These are phyloP conservation scores for Atta cephalotes DNA, from an alignment of 1,140 invertebrate species.

Conservation along the genomic window DNA sequence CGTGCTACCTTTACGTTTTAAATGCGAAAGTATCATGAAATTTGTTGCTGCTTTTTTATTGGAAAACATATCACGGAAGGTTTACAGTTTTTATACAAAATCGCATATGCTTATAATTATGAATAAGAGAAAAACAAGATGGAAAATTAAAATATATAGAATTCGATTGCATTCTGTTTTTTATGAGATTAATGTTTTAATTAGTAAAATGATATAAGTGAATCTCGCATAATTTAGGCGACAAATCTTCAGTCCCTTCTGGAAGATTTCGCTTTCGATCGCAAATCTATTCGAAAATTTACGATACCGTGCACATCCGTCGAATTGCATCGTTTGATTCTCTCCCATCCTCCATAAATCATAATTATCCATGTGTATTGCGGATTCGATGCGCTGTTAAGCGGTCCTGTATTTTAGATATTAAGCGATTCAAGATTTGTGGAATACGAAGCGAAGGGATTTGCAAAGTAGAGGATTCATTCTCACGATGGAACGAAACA, in stretches of 20 bases:
- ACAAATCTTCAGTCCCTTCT: constrained; percentile 12
- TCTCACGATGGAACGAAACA: constrained; percentile 3
- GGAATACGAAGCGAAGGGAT: constrained; percentile 40
- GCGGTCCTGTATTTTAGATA: constrained; percentile 55
- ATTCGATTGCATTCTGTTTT: neutral
- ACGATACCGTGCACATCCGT: constrained; percentile 38
- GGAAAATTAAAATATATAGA: neutral
- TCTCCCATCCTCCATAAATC: constrained; percentile 51
- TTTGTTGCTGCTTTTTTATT: constrained; percentile 4
- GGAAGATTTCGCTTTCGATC: constrained; percentile 40
- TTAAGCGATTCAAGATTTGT: constrained; percentile 59
- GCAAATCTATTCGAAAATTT: constrained; percentile 43
- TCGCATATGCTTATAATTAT: neutral
- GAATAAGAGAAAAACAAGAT: neutral
- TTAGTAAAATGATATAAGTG: constrained; percentile 11
- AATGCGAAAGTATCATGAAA: neutral
- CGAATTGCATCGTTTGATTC: constrained; percentile 50
- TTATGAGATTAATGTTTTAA: neutral
- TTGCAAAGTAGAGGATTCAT: constrained; percentile 14
- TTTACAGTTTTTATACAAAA: neutral
- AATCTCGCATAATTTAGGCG: constrained; percentile 7
- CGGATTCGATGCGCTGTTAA: constrained; percentile 52
- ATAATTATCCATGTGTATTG: constrained; percentile 46
- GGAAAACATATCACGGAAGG: neutral
- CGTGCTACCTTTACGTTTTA: neutral